Percentiles rank a stretch among this genome's conserved stretches.
phyloP scores from a whole-genome alignment of 1,140 invertebrate species.

The Trichoplusia ni region DNA sequence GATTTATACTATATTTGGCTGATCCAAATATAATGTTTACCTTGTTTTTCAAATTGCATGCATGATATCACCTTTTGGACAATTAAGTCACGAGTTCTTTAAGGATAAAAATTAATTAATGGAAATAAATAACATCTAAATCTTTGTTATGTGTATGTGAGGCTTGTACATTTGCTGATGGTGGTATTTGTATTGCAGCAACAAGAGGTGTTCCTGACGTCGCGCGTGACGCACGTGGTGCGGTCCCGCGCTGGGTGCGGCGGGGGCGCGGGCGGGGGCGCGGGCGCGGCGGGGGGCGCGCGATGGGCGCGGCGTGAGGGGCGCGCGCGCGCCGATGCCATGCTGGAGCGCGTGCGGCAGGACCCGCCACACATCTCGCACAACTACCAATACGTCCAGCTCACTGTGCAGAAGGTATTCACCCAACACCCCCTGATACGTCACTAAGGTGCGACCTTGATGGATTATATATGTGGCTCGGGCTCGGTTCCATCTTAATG shows the following conservation, averaged over 20 bases:
- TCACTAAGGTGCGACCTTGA: background rate
- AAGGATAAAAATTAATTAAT: too few species aligned
- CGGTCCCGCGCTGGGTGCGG: slow-evolving; percentile 34
- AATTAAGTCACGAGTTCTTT: too few species aligned
- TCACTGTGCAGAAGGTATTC: slow-evolving; percentile 82
- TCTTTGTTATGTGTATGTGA: too few species aligned
- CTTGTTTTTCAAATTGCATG: too few species aligned
- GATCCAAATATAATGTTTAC: too few species aligned
- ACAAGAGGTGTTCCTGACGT: slow-evolving; percentile 70
- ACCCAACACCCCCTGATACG: background rate
- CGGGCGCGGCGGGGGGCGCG: slow-evolving; percentile 43
- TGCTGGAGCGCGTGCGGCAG: slow-evolving; percentile 77
- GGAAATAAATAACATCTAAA: too few species aligned
- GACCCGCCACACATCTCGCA: background rate
- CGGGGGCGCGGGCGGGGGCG: slow-evolving; percentile 31
- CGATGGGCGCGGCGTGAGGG: slow-evolving; percentile 63
- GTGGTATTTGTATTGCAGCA: slow-evolving; percentile 56
- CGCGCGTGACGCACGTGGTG: slow-evolving; percentile 72
- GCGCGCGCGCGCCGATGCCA: slow-evolving; percentile 74
- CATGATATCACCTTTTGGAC: too few species aligned
- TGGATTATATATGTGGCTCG: slow-evolving; percentile 12
- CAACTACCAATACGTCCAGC: slow-evolving; percentile 83
- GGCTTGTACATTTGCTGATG: too few species aligned
- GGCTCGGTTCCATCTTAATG: background rate
- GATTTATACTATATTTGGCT: too few species aligned